Percentiles rank a stretch among this genome's conserved stretches.
phyloP scores from a whole-genome alignment of 2,113 vertebrate species.

The Narcine bancroftii region DNA sequence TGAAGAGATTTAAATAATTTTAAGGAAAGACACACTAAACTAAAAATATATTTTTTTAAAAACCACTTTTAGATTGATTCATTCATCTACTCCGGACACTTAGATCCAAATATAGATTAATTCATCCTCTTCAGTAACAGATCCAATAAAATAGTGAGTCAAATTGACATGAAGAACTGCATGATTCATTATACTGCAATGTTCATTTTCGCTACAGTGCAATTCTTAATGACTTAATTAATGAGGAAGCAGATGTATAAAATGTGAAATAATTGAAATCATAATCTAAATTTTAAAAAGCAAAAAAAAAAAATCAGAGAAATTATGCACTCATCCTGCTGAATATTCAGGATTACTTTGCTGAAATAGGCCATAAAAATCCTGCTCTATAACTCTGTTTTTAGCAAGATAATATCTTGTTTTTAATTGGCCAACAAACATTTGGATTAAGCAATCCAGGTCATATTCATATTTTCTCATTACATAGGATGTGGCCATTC shows the following conservation, averaged over 20 bases:
- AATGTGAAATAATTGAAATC: slow-evolving; percentile 22
- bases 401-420: neutral
- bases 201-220: neutral
- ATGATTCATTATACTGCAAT: neutral
- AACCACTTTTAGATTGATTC: neutral
- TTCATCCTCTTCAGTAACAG: neutral
- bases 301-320: neutral
- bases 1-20: slow-evolving; percentile 4
- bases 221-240: slow-evolving; percentile 6
- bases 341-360: neutral
- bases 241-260: slow-evolving; percentile 3
- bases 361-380: neutral
- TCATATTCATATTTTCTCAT: neutral
- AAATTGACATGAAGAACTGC: slow-evolving; percentile 13
- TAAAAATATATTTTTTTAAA: neutral
- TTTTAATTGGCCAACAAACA: neutral
- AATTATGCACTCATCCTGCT: neutral
- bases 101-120: neutral
- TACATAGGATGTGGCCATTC: too few species aligned
- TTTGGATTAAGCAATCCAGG: neutral
- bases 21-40: neutral
- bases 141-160: slow-evolving; percentile 1
- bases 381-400: neutral
- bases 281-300: neutral
- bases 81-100: neutral